Base-by-base conservation (phyloP, 2,113 vertebrate species). In the Heterotilapia buettikoferi region DNA sequence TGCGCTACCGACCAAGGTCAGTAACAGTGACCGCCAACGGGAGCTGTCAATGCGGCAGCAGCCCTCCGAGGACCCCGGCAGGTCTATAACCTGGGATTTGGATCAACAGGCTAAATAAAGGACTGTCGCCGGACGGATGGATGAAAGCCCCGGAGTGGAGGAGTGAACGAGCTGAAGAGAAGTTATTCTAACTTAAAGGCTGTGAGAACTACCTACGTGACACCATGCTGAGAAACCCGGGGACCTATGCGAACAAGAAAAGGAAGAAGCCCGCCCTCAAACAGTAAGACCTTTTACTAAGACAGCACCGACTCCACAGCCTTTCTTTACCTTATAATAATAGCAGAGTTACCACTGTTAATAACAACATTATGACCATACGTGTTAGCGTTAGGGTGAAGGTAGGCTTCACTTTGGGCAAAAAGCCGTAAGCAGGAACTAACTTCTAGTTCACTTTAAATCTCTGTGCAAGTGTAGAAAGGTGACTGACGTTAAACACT, bases 191-290 rank as follows among this genome's bases (percentile, higher is more conserved):
- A 24, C 21, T 33, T 11, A 21, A 80, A 66, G 57, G 14, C 16
- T 29, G 31, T 7, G 71, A 3, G 11, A 38, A n/a, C 6, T 59
- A 76, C 31, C 6, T 9, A 33, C 53, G 87, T 45, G 90, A 54
- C 84, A 95, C 86, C 86, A 97, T 97, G 96, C 88, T 95, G 90
- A 93, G 93, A 31, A 95, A 94, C 85, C 53, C 92, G 7, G 95
- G 93, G 45, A 93, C 88, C 9, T 97, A 97, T 57, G 96, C 96
- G 1, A 93, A 91, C 91, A 97, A 96, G 94, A 97, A 97, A 92
- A 95, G 96, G 92, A 97, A 97, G 96, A 97, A 97, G 92, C 96
- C 96, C 2, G 94, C 94, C 9, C 94, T 96, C 18, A 97, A 96
- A 93, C 94, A 94, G 96, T 97, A 92, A 94, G 95, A 78, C 73